Percentiles rank a stretch among this genome's conserved stretches.
Evolutionary conservation across 2,113 vertebrate species (phyloP).

Genomic region (Amblyornis subalaris): DNA sequence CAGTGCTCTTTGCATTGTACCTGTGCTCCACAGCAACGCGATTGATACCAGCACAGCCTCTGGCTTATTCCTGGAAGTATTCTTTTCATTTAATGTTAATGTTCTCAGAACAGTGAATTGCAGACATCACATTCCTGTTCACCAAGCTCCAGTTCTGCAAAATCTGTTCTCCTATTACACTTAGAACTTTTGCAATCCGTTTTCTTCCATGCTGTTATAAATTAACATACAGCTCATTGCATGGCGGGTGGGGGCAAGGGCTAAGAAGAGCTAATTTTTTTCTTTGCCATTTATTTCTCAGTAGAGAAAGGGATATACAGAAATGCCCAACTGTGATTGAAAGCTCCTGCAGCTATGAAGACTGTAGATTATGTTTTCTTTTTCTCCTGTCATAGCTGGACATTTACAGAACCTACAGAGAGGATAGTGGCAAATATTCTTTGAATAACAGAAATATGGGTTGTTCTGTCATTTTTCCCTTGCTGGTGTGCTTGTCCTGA

Average conservation of each 20-base stretch:
- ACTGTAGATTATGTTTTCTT: background rate
- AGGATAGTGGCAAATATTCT: background rate
- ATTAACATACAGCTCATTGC: background rate
- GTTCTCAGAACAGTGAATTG: background rate
- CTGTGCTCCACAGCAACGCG: background rate
- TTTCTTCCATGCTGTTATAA: background rate
- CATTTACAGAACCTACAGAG: background rate
- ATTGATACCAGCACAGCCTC: background rate
- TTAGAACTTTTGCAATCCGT: background rate
- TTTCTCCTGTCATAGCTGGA: background rate
- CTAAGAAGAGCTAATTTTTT: background rate
- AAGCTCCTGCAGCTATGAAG: background rate
- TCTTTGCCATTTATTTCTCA: background rate
- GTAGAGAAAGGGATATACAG: background rate
- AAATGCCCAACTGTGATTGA: background rate
- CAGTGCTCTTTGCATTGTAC: background rate
- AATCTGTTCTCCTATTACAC: background rate
- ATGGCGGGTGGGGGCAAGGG: accelerated
- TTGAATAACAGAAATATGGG: background rate
- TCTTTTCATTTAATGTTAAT: background rate
- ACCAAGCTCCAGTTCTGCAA: background rate
- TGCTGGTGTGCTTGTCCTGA: background rate
- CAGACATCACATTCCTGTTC: background rate
- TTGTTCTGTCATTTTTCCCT: background rate
- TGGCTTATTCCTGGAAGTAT: background rate